Evolutionary conservation across 2,888 invertebrate species (phyloP), one percentile per base, ranked within the genome.

Genomic region (Drosophila sordidula): DNA sequence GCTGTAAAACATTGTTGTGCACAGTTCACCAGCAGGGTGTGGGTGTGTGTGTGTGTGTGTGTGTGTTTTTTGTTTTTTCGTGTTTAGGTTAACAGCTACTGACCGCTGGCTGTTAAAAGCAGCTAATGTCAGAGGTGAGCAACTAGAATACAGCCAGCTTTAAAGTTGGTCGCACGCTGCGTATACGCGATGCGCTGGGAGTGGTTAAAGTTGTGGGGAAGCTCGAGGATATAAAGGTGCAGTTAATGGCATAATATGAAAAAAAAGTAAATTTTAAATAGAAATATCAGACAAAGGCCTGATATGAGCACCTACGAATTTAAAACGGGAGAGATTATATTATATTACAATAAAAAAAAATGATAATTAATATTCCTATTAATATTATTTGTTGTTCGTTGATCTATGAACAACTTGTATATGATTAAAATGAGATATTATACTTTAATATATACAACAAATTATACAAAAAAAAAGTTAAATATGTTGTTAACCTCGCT

Each of bases 61-160:
- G 32, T 41, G 55, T 69, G 59, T 55, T 49, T 50, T 42, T 47
- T 41, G 55, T 69, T 54, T 55, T 49, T 50, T 42, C 44, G 45
- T 55, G 45, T 58, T 54, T 36, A 16, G 34, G 50, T 67, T 38
- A 51, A 45, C 69, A 55, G 66, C 67, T 63, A 76, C 68, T 78
- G 78, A 69, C 71, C 86, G 68, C 57, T 55, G 61, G 47, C 39
- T 55, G 62, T 51, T 66, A 58, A 67, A 47, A 61, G 62, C 70
- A 74, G 46, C 69, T 59, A 61, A 72, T 61, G 52, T 49, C 66
- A 47, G 56, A 62, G 61, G 41, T 72, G 59, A 11, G 42, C 18
- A 63, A 54, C 18, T 51, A 12, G 36, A 65, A 71, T 71, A 61
- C 61, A 70, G 77, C 52, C 36, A 62, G 51, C 34, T 39, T 47